These are phyloP conservation scores for Archaeoteleia sp. DNA, from an alignment of 2,888 invertebrate species.

Conservation along the genomic window DNA sequence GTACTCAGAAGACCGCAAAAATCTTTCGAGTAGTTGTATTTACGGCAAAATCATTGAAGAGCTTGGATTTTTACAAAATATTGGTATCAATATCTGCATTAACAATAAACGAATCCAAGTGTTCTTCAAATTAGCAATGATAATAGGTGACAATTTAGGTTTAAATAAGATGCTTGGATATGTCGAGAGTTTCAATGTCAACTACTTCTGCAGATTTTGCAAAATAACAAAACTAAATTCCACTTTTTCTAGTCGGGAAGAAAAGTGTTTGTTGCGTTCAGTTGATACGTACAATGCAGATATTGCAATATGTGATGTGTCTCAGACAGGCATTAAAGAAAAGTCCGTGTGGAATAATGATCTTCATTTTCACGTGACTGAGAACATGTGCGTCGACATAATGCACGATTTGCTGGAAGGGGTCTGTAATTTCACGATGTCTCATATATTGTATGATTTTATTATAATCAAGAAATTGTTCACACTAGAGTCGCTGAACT, in stretches of 20 bases:
- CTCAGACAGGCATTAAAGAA: constrained; percentile 15
- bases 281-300: background rate
- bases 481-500: constrained; percentile 25
- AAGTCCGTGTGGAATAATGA: constrained; percentile 22
- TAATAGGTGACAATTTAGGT: no score
- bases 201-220: constrained; percentile 27
- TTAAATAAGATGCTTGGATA: constrained; percentile 20
- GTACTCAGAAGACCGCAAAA: constrained; percentile 22
- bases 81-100: constrained; percentile 2
- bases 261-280: constrained; percentile 8
- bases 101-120: background rate
- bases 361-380: constrained; percentile 19
- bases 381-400: constrained; percentile 29
- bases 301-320: background rate
- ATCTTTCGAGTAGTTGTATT: constrained; percentile 7
- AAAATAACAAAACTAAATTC: constrained; percentile 2
- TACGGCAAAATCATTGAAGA: constrained; percentile 18
- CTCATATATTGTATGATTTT: constrained; percentile 6
- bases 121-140: constrained; percentile 10
- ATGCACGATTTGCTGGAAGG: constrained; percentile 31
- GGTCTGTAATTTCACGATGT: constrained; percentile 17
- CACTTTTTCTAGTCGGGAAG: background rate
- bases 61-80: constrained; percentile 7
- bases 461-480: constrained; percentile 8
- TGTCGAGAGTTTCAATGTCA: constrained; percentile 1